These are phyloP conservation scores for Spicauda simplicius DNA, from an alignment of 2,888 invertebrate genomes.

Conservation along the genomic window DNA sequence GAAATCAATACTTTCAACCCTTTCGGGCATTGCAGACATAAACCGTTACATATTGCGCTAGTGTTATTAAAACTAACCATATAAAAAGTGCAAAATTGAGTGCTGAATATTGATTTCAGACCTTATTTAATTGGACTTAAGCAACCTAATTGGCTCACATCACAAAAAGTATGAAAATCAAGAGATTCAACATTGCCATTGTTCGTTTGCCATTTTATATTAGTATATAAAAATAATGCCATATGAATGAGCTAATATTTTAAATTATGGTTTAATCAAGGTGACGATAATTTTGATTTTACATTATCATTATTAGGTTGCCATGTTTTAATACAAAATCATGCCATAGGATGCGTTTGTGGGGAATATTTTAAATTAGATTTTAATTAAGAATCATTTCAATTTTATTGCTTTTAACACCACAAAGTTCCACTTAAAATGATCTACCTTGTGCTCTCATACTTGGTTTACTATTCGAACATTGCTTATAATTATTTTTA, in stretches of 20 bases:
- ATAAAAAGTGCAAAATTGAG: too few species aligned
- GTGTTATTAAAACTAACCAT: too few species aligned
- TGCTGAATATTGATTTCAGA: too few species aligned
- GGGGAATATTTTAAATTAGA: too few species aligned
- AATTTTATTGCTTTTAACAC: background rate
- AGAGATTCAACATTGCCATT: background rate
- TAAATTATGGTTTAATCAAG: too few species aligned
- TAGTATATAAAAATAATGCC: background rate
- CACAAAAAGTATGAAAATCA: background rate
- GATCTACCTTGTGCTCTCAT: background rate
- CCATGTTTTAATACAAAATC: background rate
- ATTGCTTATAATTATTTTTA: background rate
- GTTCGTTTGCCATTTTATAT: background rate
- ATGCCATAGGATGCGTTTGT: background rate
- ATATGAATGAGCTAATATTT: too few species aligned
- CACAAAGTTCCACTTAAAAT: background rate
- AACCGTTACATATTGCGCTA: too few species aligned
- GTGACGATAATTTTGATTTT: too few species aligned
- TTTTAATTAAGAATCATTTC: background rate
- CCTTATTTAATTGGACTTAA: too few species aligned
- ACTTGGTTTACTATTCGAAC: background rate
- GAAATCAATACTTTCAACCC: too few species aligned
- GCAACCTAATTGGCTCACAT: background rate
- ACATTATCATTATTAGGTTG: too few species aligned
- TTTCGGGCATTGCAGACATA: too few species aligned